Base-by-base conservation (phyloP, 1,140 invertebrate species). In the Reticulitermes speratus region DNA sequence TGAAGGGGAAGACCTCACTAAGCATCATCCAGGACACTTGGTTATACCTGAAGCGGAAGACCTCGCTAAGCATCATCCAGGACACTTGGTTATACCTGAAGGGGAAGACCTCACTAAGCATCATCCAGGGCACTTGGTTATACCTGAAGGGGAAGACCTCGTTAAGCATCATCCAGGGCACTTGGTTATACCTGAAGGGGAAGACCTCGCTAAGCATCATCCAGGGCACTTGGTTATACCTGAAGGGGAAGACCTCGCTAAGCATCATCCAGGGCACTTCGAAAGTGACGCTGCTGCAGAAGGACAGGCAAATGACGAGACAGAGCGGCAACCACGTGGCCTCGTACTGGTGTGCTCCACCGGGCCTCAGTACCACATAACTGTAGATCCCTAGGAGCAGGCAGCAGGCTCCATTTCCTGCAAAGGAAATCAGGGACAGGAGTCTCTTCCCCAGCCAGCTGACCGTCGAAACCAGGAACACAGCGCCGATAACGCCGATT, bases 371-470 rank as follows among this genome's bases (percentile, higher is more conserved):
- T 52, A 87, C 87, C 8, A 88, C 88, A 84, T 88, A 90, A 12
- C 87, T 82, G 87, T 87, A 89, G 7, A 65, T 32, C 65, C 89
- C 87, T 87, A 88, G 16, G 83, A 86, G 69, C 88, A 87, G 11
- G 87, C 89, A 48, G 86, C 87, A 84, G 23, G 89, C 85, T 0
- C 89, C 85, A 69, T 90, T 90, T 0, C 83, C 52, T 0, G 88
- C 85, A 59, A 91, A 88, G 44, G 92, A 90, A 3, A 88, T 84
- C 16, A 91, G 87, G 6, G 88, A 89, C 30, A 91, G 85, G 0
- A 88, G 23, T 48, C 92, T 87, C 86, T 92, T 90, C 59, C 92
- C 91, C 44, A 91, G 87, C 88, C 92, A 89, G 88, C 95, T 94
- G 86, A 95, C 94, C 30, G 94, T 90, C 16, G 92, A 87, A 44